Percentiles rank a stretch among this genome's conserved stretches.
Evolutionary conservation across 2,797 vertebrate genomes (phyloP).

Genomic region (Chloroceryle amazona): DNA sequence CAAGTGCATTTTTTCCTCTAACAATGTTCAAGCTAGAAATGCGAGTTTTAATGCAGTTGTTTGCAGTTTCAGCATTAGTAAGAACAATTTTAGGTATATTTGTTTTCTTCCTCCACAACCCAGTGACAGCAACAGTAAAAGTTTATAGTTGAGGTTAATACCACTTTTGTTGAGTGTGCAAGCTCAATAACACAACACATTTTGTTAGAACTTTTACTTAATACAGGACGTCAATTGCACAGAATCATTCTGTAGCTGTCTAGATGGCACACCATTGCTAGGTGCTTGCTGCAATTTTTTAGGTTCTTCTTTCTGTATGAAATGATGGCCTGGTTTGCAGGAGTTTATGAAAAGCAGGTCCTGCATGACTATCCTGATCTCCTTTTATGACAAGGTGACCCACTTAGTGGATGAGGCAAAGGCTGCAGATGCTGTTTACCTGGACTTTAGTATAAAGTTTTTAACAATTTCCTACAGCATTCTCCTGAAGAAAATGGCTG

Average conservation of each 20-base stretch:
- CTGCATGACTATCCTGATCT: too few species aligned
- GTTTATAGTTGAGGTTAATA: constrained; percentile 5
- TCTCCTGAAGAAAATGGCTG: too few species aligned
- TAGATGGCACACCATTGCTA: constrained; percentile 27
- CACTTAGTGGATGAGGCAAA: too few species aligned
- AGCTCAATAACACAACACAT: background rate
- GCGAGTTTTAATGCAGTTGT: background rate
- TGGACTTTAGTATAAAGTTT: too few species aligned
- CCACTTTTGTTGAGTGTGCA: background rate
- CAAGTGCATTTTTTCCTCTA: background rate
- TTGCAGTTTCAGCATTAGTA: background rate
- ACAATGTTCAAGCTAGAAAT: background rate
- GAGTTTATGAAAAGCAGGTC: too few species aligned
- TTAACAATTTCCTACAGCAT: too few species aligned
- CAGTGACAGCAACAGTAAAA: background rate
- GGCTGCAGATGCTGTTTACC: too few species aligned
- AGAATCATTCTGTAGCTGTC: background rate
- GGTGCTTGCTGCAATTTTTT: constrained; percentile 37
- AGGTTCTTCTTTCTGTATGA: background rate
- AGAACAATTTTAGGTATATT: background rate
- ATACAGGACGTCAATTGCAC: constrained; percentile 31
- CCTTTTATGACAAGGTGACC: too few species aligned
- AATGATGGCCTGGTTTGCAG: background rate
- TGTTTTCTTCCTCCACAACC: background rate
- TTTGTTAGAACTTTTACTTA: constrained; percentile 51